These are phyloP conservation scores for Xiphophorus hellerii DNA, from an alignment of 2,113 vertebrate species.

Conservation along the genomic window DNA sequence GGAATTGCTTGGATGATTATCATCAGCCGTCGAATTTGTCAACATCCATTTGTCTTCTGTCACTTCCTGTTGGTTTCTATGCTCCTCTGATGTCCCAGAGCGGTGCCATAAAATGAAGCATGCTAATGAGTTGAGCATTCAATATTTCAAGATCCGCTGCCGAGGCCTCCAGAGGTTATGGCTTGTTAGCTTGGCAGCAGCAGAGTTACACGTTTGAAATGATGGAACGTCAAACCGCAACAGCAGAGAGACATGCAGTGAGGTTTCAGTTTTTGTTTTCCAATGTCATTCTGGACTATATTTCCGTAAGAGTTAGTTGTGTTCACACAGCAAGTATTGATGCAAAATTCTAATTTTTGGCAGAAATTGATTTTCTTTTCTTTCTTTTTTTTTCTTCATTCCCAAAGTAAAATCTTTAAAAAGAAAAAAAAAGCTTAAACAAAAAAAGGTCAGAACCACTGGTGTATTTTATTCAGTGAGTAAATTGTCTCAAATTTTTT, in stretches of 20 bases:
- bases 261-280: not conserved
- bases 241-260: not conserved
- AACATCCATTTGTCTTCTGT: constrained; percentile 34
- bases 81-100: constrained; percentile 5
- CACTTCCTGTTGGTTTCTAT: constrained; percentile 31
- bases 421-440: no score
- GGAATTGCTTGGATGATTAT: constrained; percentile 35
- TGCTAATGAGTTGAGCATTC: constrained; percentile 53
- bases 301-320: not conserved
- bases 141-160: constrained; percentile 39
- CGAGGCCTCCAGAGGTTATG: constrained; percentile 14
- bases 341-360: no score
- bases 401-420: no score
- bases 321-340: no score
- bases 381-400: no score
- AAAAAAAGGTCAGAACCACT: no score
- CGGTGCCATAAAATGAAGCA: constrained; percentile 14
- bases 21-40: constrained; percentile 21
- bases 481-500: no score
- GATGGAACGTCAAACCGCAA: not conserved
- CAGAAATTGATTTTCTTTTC: no score
- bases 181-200: constrained; percentile 24
- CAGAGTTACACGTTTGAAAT: not conserved
- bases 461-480: no score
- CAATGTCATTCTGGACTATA: not conserved